Conservation (phyloP, 2,888 invertebrate species). For the Hemicrepidius hirtus region DNA sequence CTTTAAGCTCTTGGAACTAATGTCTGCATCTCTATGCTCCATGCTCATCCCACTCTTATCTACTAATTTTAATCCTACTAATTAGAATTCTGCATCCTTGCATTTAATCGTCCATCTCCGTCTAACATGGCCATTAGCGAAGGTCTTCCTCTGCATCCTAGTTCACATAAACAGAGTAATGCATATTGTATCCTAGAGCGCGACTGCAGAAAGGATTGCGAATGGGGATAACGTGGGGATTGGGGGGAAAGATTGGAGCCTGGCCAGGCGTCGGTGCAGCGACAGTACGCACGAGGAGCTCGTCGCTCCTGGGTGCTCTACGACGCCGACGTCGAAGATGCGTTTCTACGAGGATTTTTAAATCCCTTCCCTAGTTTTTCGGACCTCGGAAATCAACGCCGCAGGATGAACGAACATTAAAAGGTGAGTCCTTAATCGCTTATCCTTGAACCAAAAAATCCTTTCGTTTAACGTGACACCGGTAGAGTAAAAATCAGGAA, state of each 20-base stretch:
- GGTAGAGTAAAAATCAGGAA: background rate
- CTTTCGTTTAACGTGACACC: background rate
- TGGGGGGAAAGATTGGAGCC: slow-evolving; percentile 65
- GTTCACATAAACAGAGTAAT: slow-evolving; percentile 55
- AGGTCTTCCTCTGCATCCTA: slow-evolving; percentile 49
- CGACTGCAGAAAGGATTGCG: slow-evolving; percentile 58
- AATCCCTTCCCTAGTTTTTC: slow-evolving; percentile 28
- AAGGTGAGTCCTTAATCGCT: slow-evolving; percentile 28
- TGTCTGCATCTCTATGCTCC: slow-evolving; percentile 37
- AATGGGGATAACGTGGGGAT: slow-evolving; percentile 51
- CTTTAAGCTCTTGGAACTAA: slow-evolving; percentile 46
- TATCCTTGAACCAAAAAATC: background rate
- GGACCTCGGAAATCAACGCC: slow-evolving; percentile 50
- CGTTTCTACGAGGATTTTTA: slow-evolving; percentile 50
- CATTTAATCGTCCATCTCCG: slow-evolving; percentile 47
- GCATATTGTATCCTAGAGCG: slow-evolving; percentile 56
- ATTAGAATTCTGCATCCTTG: slow-evolving; percentile 59
- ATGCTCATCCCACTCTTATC: slow-evolving; percentile 54
- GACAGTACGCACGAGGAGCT: slow-evolving; percentile 69
- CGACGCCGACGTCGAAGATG: slow-evolving; percentile 54
- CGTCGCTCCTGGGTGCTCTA: slow-evolving; percentile 59
- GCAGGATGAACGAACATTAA: slow-evolving; percentile 43
- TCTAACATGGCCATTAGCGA: slow-evolving; percentile 44
- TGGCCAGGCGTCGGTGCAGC: slow-evolving; percentile 69
- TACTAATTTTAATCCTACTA: slow-evolving; percentile 62